Evolutionary conservation across 2,888 invertebrate species (phyloP), one percentile per base, ranked within the genome.

Genomic region (Habrosyne pyritoides): DNA sequence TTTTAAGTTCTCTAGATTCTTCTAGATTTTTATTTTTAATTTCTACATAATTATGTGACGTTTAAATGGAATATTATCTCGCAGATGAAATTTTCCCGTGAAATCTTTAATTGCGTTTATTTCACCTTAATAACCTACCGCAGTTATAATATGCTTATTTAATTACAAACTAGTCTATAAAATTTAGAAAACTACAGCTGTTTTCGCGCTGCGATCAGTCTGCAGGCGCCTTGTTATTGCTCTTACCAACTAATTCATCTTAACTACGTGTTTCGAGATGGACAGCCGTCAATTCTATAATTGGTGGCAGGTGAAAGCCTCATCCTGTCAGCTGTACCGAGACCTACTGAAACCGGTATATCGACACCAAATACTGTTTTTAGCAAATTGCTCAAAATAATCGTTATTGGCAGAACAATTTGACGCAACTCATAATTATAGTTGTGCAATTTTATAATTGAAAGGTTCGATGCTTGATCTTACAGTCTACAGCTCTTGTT

Each of bases 291-390:
- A 56, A 57, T 60, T 18, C 53, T 61, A 59, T 69, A 71, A 75
- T 70, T 69, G 63, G 57, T 47, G 57, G 71, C 81, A 82, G 82
- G 81, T 81, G 82, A 81, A 80, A 81, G 77, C 64, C 58, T 47
- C 56, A 61, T 67, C 65, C 61, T 61, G 63, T 53, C 59, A 49
- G 53, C 60, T 42, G 55, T 53, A 55, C 49, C n/a, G 60, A 56
- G 58, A 57, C 42, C 36, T 48, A 33, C 51, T 53, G 24, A 42
- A 67, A 73, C 75, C 60, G 61, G 76, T 71, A 52, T 53, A 56
- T 49, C 60, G 55, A 61, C 61, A 63, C 54, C 53, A 12, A 42
- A 42, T 60, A 64, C 69, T 68, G 61, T 65, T 70, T 61, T 42
- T 60, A 60, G 58, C 59, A 56, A 53, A 63, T 67, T 64, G 60